phyloP scores from a whole-genome alignment of 2,797 vertebrate genomes.

The Strix occidentalis region DNA sequence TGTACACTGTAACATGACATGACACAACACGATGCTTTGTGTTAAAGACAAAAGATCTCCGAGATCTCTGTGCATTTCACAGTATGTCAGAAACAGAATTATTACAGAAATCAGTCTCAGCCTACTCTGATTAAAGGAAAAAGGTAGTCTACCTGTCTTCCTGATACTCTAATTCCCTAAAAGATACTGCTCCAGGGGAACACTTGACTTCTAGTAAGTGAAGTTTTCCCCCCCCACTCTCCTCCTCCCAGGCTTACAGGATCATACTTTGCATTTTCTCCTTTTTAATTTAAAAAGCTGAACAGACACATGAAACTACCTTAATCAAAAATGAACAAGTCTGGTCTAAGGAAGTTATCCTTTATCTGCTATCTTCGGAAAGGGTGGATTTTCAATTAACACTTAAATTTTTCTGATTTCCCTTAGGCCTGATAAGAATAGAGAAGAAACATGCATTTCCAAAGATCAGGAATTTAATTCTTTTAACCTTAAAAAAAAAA shows the following conservation, averaged over 20 bases:
- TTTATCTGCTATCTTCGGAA: conserved; percentile 25
- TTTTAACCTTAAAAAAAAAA: not conserved
- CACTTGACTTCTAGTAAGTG: not conserved
- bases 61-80: not conserved
- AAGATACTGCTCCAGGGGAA: conserved; percentile 46
- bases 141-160: conserved; percentile 27
- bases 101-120: not conserved
- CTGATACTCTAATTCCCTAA: conserved; percentile 49
- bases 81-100: not conserved
- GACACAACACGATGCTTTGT: not conserved
- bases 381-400: not conserved
- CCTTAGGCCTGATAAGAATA: not conserved
- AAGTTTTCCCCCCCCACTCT: not conserved
- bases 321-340: conserved; percentile 34
- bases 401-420: conserved; percentile 17
- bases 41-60: conserved; percentile 16
- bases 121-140: conserved; percentile 34
- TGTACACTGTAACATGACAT: not conserved
- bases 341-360: not conserved
- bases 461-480: conserved; percentile 25
- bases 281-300: conserved; percentile 22
- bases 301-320: conserved; percentile 39
- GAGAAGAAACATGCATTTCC: not conserved
- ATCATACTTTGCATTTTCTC: not conserved
- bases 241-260: not conserved